Evolutionary conservation across 2,888 invertebrate genomes (phyloP).

Genomic region (Eristalinus sepulchralis): DNA sequence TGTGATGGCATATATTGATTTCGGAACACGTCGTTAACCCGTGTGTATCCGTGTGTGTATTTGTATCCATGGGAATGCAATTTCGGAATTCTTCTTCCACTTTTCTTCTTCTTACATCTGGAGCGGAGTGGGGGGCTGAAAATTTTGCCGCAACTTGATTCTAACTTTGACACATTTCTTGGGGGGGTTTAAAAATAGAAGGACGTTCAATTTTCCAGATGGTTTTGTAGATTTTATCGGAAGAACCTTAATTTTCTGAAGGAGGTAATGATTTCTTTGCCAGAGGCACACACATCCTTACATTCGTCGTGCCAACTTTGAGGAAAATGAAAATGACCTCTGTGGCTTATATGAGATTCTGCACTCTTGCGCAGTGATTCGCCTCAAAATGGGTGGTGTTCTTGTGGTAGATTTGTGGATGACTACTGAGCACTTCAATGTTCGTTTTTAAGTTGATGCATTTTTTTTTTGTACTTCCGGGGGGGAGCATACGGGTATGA

Average conservation of each 20-base stretch:
- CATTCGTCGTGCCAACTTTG: not conserved
- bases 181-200: not conserved
- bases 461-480: too few relatives aligned
- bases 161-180: constrained; percentile 53
- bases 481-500: too few relatives aligned
- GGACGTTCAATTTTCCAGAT: constrained; percentile 50
- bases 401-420: not conserved
- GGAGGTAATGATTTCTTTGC: not conserved
- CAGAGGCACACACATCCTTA: not conserved
- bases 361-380: not conserved
- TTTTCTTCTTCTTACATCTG: constrained; percentile 3
- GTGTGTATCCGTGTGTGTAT: constrained; percentile 5
- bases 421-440: not conserved
- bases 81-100: constrained; percentile 23
- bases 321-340: not conserved
- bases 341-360: not conserved
- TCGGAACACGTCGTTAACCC: not conserved
- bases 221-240: constrained; percentile 39
- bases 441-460: not conserved
- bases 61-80: constrained; percentile 23
- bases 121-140: not conserved
- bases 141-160: constrained; percentile 45
- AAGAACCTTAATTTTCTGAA: not conserved
- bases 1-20: constrained; percentile 43
- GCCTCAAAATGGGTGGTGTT: not conserved